Evolutionary conservation across 2,113 vertebrate genomes (phyloP), one percentile per base, ranked within the genome.

Genomic region (Micromys minutus): DNA sequence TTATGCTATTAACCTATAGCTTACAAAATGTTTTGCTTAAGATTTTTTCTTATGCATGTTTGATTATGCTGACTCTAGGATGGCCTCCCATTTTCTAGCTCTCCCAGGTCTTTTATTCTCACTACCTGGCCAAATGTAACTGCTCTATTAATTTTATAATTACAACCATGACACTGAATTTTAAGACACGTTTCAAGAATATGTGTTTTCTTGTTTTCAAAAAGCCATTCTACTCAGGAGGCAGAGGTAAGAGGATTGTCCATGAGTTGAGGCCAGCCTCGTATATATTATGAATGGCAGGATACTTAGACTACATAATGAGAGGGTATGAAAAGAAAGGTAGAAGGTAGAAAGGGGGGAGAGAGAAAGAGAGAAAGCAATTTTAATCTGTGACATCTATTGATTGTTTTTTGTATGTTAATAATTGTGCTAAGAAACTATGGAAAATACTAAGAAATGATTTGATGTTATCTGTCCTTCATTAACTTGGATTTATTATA

Each of bases 141-240:
- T 83, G 1, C 29, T 91, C 24, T 69, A 59, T 84, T 93, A 91
- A 85, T 94, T 96, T 92, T 84, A 45, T 39, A 94, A 71, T 93
- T 87, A 39, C 9, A 65, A 11, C 90, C 69, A 84, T 59, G 69
- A 80, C 87, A 65, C 77, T 94, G 86, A 31, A 94, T 80, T 85
- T 39, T 75, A 42, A 96, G 71, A 74, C 13, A 45, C 80, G 9
- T 81, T 95, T 95, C 57, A 84, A 16, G 85, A 52, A 80, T 81
- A 17, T 42, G 17, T 84, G 71, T 72, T 96, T 90, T 15, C 15
- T 83, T 91, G 67, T 52, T 71, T 72, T 72, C 10, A n/a, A 83
- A 90, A 94, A 85, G 57, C 57, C 22, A 71, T 67, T 87, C 22
- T 36, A 87, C 15, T 72, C 22, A 57, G 50, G n/a, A 87, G 24